Evolutionary conservation across 2,888 invertebrate species (phyloP).

Genomic region (Cetonia aurata): DNA sequence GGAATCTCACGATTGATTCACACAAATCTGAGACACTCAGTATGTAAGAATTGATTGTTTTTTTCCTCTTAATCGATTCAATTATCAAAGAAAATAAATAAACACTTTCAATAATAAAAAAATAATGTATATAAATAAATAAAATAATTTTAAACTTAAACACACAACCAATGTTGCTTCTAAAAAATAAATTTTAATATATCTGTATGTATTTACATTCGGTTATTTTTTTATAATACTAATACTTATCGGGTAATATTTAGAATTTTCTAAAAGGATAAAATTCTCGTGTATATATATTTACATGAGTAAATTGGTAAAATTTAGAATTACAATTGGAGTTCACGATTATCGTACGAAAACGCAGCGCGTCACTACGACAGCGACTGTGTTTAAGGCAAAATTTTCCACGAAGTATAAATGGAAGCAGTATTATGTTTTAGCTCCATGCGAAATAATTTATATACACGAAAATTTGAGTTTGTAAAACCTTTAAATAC

Average conservation of each 20-base stretch:
- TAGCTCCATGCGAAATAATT: constrained; percentile 24
- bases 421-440: constrained; percentile 10
- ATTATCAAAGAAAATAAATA: no score
- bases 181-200: background rate
- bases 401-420: constrained; percentile 9
- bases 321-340: constrained; percentile 34
- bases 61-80: no score
- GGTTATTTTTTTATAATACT: constrained; percentile 1
- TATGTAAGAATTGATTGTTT: no score
- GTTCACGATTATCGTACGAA: constrained; percentile 23
- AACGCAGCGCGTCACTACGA: background rate
- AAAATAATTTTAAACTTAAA: no score
- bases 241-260: constrained; percentile 20
- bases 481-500: constrained; percentile 25
- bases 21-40: no score
- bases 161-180: no score
- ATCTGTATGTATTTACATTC: constrained; percentile 17
- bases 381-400: constrained; percentile 14
- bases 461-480: constrained; percentile 34
- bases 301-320: constrained; percentile 19
- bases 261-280: constrained; percentile 19
- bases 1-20: no score
- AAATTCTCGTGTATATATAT: constrained; percentile 19
- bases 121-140: no score
- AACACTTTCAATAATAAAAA: no score